These are phyloP conservation scores for Sceloporus undulatus DNA, from an alignment of 2,113 vertebrate species.

Conservation along the genomic window DNA sequence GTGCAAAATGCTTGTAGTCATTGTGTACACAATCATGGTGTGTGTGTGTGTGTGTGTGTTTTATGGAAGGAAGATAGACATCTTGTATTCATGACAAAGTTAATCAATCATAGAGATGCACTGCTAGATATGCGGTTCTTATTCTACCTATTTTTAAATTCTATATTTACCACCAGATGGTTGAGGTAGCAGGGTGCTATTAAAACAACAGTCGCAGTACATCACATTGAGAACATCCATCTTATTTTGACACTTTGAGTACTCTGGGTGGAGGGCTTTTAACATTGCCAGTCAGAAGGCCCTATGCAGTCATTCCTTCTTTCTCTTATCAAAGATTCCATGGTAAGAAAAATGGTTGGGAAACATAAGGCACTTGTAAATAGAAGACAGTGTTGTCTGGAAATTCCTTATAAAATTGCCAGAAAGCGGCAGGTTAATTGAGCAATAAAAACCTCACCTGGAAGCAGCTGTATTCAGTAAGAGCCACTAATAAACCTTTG, in stretches of 20 bases:
- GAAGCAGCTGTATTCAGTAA: background rate
- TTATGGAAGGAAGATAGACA: background rate
- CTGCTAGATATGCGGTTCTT: constrained; percentile 18
- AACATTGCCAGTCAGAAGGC: constrained; percentile 15
- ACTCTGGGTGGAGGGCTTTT: background rate
- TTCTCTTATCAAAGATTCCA: background rate
- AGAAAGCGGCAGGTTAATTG: background rate
- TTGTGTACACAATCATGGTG: background rate
- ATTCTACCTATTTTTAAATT: constrained; percentile 42
- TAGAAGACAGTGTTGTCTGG: background rate
- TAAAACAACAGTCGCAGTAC: constrained; percentile 30
- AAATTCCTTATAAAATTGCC: background rate
- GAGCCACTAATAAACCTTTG: constrained; percentile 33
- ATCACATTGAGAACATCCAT: background rate
- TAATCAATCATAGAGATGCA: background rate
- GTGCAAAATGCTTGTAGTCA: constrained; percentile 32
- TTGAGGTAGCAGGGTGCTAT: background rate
- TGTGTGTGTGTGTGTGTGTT: background rate
- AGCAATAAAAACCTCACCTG: background rate
- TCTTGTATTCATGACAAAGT: constrained; percentile 23
- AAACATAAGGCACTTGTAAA: background rate
- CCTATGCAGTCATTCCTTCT: background rate
- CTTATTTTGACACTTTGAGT: constrained; percentile 33
- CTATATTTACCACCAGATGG: constrained; percentile 42
- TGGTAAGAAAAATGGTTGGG: background rate